These are phyloP conservation scores for Globicephala melas DNA, from an alignment of 2,113 vertebrate species.

Conservation along the genomic window DNA sequence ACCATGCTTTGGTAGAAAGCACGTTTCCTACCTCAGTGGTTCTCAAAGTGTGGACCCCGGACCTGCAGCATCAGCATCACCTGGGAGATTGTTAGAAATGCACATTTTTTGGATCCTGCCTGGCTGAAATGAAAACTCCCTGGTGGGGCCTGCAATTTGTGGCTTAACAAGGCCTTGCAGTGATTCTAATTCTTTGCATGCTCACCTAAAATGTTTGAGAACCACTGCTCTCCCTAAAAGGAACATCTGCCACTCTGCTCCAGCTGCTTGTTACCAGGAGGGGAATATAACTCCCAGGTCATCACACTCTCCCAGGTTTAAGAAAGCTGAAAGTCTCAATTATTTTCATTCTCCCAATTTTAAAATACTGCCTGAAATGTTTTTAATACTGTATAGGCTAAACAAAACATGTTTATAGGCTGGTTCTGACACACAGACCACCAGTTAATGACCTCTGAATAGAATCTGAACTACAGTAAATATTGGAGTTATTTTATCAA, in stretches of 20 bases:
- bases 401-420: not conserved
- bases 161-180: not conserved
- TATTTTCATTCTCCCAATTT: not conserved
- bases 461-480: not conserved
- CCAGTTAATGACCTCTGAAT: not conserved
- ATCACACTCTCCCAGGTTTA: not conserved
- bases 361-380: not conserved
- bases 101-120: not conserved
- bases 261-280: not conserved
- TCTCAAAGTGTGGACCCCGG: not conserved
- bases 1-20: not conserved
- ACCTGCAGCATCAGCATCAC: not conserved
- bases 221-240: not conserved
- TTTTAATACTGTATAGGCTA: not conserved
- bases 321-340: not conserved
- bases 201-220: not conserved
- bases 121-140: not conserved
- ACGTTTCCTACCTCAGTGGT: not conserved
- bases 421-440: not conserved
- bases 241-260: not conserved
- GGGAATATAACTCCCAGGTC: not conserved
- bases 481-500: not conserved
- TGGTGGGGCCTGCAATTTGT: not conserved
- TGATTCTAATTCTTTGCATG: not conserved
- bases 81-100: not conserved